Base-by-base conservation (phyloP, 1,140 invertebrate genomes). In the Drosophila kohkoa region DNA sequence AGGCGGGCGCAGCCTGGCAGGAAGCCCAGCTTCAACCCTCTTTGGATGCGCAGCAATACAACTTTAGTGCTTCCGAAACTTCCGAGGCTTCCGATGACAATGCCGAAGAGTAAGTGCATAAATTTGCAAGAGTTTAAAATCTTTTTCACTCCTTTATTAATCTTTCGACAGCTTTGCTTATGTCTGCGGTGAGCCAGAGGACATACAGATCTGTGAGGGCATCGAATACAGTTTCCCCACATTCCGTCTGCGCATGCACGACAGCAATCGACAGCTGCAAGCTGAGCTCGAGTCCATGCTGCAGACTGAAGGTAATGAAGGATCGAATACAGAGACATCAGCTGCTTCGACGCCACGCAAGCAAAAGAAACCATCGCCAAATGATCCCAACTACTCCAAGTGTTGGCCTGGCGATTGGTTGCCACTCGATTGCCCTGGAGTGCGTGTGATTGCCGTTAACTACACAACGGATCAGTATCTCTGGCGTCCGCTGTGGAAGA, bases 381-480 rank as follows among this genome's bases (percentile, higher is more conserved):
- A 85, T 46, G 91, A 92, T 78, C 82, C 91, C n/a, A 90, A 92
- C 58, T 92, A 95, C 73, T 95, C 95, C 1, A 90, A 93, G 5
- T 96, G 95, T 75, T 96, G 95, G 95, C 95, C 95, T 0, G 92
- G 93, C 16, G 95, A 96, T 79, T 96, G 95, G 95, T 82, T 96
- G 10, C 94, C 94, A 0, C 79, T 94, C 28, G 95, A 96, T 77
- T 95, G 94, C 92, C 95, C 95, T 0, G 94, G 94, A 0, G 95
- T 94, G 0, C 93, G 95, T 48, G 94, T 96, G 0, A 95, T 96
- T 16, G 94, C 95, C n/a, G 83, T 96, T 0, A 96, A 95, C 88
- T 96, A 96, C 76, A 95, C 95, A 0, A 96, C 95, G 1, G 95
- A 96, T 76, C 94, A 94, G 2, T 94, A 95, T 82, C 85, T 96